Base-by-base conservation (phyloP, 2,888 invertebrate genomes). In the Zaprionus bogoriensis region DNA sequence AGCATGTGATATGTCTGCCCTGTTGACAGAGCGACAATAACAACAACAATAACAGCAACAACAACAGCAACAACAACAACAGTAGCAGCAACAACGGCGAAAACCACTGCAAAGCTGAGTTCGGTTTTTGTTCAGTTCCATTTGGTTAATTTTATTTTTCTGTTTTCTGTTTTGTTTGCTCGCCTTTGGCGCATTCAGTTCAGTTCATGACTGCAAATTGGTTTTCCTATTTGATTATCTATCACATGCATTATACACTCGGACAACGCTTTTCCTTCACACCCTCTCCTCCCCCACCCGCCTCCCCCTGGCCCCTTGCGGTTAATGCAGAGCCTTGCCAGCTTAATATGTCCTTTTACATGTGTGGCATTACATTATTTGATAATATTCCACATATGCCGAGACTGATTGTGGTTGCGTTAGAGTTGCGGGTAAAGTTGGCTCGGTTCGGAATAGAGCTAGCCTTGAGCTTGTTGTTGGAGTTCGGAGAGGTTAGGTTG, bases 1-100 rank as follows among this genome's bases (percentile, higher is more conserved):
- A 53, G 25, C 62, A 58, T 70, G 50, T 71, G 67, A 67, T 57
- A 67, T 58, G 62, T 32, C 41, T 39, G 48, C 10, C 17, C 39
- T 44, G 62, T 54, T 57, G 66, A 66, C 61, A 70, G 61, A 28
- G 25, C 23, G 20, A 47, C 48, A 38, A 23, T 7, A 3, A 36
- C 23, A 17, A 23, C 30, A 19, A 10, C 41, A 22, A n/a, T n/a
- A 10, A 41, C 10, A n/a, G 41, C 3, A 4, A 38, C 36, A 38
- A 14, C 4, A 14, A 38, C 14, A 38, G 10, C 12, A 14, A 17
- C 14, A 38, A n/a, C n/a, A n/a, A n/a, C n/a, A n/a, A n/a, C n/a
- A n/a, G n/a, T n/a, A n/a, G 9, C 5, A n/a, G 9, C 32, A 32
- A 32, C 3, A 32, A 41, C 14, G 6, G 14, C 27, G 30, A 36